Evolutionary conservation across 2,113 vertebrate genomes (phyloP), one percentile per base, ranked within the genome.

Genomic region (Lophochroa leadbeateri): DNA sequence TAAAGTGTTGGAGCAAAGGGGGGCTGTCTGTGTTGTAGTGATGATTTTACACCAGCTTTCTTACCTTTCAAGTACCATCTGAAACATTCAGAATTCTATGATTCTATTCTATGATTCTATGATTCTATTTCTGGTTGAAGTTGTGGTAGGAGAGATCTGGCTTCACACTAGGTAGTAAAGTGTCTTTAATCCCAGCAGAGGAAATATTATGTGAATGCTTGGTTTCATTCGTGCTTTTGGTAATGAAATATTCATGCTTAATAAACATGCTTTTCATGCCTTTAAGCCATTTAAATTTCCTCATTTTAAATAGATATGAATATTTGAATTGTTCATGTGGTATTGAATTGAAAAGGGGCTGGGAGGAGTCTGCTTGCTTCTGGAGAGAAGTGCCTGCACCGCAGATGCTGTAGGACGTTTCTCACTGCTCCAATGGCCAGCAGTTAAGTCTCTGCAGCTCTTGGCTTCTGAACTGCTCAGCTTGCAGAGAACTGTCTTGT

Each of bases 201-300:
- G 72, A 78, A 75, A 65, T 82, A 31, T 3, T 43, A n/a, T 13
- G 44, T 43, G 80, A 88, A 39, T n/a, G 27, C 69, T 90, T 70
- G 72, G 81, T 84, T 95, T 88, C 78, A 17, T 86, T 81, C 7
- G 16, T 92, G 65, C n/a, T 82, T 91, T 84, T 52, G 41, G 72
- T 90, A 58, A 91, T 75, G 83, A 92, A 95, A 89, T 94, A 84
- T 77, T 95, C 41, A 74, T 84, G 77, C 44, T 91, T 69, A 44
- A 82, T 86, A 70, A 93, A 53, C 77, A 84, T 80, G 52, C 69
- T 96, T 89, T 94, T 90, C 57, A 10, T 94, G 92, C 95, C 95
- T 94, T 69, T 47, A 82, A 92, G 95, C 76, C 23, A 63, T 92
- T 92, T 86, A 50, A 75, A 84, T 96, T 93, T 92, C 75, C 91